Evolutionary conservation across 2,797 vertebrate genomes (phyloP).

Genomic region (Euthynnus affinis): DNA sequence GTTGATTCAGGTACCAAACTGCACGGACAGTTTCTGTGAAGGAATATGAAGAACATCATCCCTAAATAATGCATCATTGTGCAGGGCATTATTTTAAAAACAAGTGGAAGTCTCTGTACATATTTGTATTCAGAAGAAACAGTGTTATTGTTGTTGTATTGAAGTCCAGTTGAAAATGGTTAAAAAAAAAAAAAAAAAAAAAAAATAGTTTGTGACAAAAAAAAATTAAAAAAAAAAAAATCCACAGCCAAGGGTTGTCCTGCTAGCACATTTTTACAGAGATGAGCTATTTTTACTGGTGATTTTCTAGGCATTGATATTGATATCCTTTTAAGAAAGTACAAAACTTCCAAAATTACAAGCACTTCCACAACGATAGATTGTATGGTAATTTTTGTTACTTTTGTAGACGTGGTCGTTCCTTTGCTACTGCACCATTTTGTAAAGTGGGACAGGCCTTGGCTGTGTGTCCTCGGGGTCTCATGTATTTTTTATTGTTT

Average conservation of each 20-base stretch:
- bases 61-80: conserved; percentile 81
- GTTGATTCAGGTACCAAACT: conserved; percentile 86
- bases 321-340: conserved; percentile 84
- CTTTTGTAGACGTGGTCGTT: conserved; percentile 86
- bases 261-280: conserved; percentile 88
- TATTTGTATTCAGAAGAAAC: conserved; percentile 87
- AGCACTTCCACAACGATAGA: conserved; percentile 87
- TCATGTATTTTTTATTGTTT: conserved; percentile 59
- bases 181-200: conserved; percentile 56
- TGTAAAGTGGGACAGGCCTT: conserved; percentile 87
- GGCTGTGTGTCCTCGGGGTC: conserved; percentile 83
- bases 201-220: conserved; percentile 78
- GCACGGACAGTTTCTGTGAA: conserved; percentile 79
- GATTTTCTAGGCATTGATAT: conserved; percentile 87
- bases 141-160: conserved; percentile 88
- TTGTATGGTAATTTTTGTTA: conserved; percentile 83
- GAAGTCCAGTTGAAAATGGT: conserved; percentile 76
- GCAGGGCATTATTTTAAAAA: conserved; percentile 88
- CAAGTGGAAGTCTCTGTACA: conserved; percentile 86
- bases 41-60: conserved; percentile 69
- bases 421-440: conserved; percentile 84
- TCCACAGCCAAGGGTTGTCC: conserved; percentile 87
- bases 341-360: conserved; percentile 87
- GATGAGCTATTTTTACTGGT: conserved; percentile 90
- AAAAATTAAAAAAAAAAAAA: conserved; percentile 71